phyloP scores from a whole-genome alignment of 2,888 invertebrate species.

The Eupithecia centaureata region DNA sequence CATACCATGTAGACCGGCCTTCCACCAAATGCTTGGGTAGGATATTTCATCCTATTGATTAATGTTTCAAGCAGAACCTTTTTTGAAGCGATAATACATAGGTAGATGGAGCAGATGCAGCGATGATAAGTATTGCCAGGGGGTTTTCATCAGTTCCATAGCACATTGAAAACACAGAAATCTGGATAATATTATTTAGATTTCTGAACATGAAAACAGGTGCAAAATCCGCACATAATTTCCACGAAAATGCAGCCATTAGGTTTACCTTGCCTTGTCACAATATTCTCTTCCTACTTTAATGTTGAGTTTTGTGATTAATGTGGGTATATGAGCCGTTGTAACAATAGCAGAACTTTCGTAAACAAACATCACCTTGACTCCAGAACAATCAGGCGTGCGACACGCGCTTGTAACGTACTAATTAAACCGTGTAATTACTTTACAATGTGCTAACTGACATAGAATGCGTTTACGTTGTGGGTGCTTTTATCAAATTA shows the following conservation, averaged over 20 bases:
- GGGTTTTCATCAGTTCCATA: not conserved
- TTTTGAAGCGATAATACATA: not conserved
- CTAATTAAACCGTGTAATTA: conserved; percentile 53
- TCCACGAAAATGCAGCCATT: not conserved
- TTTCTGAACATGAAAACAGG: too few relatives aligned
- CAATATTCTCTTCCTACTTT: not conserved
- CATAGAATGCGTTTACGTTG: conserved; percentile 49
- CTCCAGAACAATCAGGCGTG: conserved; percentile 41
- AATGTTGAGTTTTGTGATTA: not conserved
- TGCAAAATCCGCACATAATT: not conserved
- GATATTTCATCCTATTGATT: too few relatives aligned
- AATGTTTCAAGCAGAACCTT: too few relatives aligned
- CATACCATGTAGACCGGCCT: too few relatives aligned
- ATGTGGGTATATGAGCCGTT: not conserved
- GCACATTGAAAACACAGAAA: too few relatives aligned
- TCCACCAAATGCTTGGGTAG: too few relatives aligned
- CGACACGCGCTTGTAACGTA: conserved; percentile 52
- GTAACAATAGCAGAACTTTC: conserved; percentile 36
- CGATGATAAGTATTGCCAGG: not conserved
- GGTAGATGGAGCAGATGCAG: not conserved
- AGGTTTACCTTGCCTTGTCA: not conserved
- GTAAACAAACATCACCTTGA: conserved; percentile 62
- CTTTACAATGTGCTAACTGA: conserved; percentile 48
- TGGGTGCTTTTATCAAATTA: not conserved
- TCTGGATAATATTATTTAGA: too few relatives aligned